Evolutionary conservation across 2,797 vertebrate species (phyloP), one percentile per base, ranked within the genome.

Genomic region (Champsocephalus esox): DNA sequence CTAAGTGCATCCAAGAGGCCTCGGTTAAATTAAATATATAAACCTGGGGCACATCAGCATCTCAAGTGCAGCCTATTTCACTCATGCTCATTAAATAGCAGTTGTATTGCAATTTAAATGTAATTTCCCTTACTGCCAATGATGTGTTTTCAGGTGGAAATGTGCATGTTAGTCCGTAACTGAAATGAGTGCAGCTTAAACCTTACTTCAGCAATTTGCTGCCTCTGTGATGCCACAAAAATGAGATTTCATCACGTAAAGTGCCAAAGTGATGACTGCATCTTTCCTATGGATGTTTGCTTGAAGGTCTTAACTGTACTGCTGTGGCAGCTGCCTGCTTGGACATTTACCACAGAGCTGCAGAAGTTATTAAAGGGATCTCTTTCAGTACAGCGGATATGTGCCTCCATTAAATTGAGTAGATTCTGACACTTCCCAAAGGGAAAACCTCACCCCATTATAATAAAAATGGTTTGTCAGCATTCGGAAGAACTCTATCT

Each of bases 391-490:
- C 58, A 61, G 64, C 75, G 66, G 83, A 82, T 81, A 70, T 38
- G 34, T 54, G 62, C n/a, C 59, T 43, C 68, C 57, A 62, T 85
- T 80, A 86, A 82, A 85, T 61, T 58, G 83, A 80, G 67, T 74
- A 16, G 51, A 63, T 86, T 80, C 57, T 70, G 81, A 74, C 77
- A 73, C 77, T 60, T 86, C 79, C 75, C 55, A 13, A 48, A 46
- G 85, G 79, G 64, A 82, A 57, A 65, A 59, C 6, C 34, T 38
- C 34, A 74, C 66, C 71, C 38, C 58, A 71, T 65, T 85, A 71
- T 84, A 76, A 87, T 84, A 85, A 86, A 90, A 72, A 86, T 65
- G 70, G 65, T 68, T 71, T 70, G 79, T 90, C 88, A 87, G 86
- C 73, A 17, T 84, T 80, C 70, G 69, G 70, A 81, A 81, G 55